Conservation (phyloP, 2,113 vertebrate species). For the Phainopepla nitens region DNA sequence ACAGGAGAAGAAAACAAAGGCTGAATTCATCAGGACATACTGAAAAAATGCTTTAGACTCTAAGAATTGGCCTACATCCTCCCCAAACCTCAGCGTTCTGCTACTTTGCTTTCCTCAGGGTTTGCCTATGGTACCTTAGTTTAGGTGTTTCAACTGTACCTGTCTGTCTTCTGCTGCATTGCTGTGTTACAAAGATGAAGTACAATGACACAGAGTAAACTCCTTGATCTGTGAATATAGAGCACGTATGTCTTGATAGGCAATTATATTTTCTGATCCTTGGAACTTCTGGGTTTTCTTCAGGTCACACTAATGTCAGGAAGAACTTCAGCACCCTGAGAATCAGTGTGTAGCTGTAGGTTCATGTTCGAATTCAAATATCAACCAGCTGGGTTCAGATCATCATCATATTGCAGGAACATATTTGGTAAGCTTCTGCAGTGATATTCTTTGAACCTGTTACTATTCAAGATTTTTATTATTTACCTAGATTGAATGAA, state of each 20-base stretch:
- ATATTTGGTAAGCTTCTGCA: background rate
- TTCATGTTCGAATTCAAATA: background rate
- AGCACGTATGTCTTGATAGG: background rate
- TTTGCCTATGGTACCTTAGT: background rate
- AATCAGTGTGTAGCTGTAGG: background rate
- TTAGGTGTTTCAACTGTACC: background rate
- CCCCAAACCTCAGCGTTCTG: background rate
- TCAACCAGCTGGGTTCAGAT: background rate
- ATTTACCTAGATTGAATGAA: background rate
- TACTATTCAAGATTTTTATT: background rate
- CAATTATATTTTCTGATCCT: background rate
- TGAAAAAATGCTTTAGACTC: background rate
- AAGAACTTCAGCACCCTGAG: background rate
- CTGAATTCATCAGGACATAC: background rate
- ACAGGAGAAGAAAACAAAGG: background rate
- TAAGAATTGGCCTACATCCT: background rate
- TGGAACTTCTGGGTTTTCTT: background rate
- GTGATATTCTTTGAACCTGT: background rate
- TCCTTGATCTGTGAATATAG: background rate
- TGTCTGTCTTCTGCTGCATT: background rate
- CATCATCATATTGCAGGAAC: background rate
- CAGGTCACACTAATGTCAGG: background rate
- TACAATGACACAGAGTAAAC: background rate
- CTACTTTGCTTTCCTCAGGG: background rate
- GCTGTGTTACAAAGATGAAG: background rate